These are phyloP conservation scores for Lophius piscatorius DNA, from an alignment of 2,113 vertebrate genomes.

Conservation along the genomic window DNA sequence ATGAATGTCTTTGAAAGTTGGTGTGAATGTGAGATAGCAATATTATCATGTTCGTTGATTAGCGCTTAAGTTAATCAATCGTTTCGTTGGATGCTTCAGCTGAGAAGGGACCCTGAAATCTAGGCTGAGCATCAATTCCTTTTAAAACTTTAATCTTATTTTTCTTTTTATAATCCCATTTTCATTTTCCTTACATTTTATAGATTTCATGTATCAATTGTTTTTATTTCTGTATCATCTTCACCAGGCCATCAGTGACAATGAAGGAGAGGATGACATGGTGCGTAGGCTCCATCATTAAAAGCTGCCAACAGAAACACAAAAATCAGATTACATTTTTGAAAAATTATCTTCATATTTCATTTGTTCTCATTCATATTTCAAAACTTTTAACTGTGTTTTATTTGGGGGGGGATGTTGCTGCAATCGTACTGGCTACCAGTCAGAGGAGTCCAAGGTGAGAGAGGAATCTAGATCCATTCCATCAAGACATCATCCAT, in stretches of 20 bases:
- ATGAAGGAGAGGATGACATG: constrained; percentile 65
- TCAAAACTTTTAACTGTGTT: neutral
- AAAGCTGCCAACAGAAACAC: neutral
- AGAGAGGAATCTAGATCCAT: constrained; percentile 20
- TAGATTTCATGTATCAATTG: constrained; percentile 16
- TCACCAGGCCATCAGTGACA: constrained; percentile 60
- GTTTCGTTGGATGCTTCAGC: too few relatives aligned
- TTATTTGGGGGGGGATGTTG: constrained; percentile 1
- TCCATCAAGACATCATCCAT: neutral
- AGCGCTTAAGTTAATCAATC: too few relatives aligned
- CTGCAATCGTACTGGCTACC: constrained; percentile 2
- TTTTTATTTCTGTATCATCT: neutral
- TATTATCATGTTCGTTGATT: too few relatives aligned
- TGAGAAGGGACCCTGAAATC: too few relatives aligned
- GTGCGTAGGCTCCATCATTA: constrained; percentile 63
- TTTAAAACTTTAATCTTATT: too few relatives aligned
- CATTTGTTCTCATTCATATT: too few relatives aligned
- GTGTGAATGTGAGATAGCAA: too few relatives aligned
- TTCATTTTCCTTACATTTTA: constrained; percentile 9
- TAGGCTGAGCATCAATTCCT: too few relatives aligned
- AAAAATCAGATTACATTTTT: neutral
- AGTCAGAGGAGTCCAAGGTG: constrained; percentile 71
- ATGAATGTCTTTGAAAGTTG: too few relatives aligned
- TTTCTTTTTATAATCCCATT: neutral
- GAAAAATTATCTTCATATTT: neutral